Evolutionary conservation across 2,797 vertebrate species (phyloP), one percentile per base, ranked within the genome.

Genomic region (Octomys mimax): DNA sequence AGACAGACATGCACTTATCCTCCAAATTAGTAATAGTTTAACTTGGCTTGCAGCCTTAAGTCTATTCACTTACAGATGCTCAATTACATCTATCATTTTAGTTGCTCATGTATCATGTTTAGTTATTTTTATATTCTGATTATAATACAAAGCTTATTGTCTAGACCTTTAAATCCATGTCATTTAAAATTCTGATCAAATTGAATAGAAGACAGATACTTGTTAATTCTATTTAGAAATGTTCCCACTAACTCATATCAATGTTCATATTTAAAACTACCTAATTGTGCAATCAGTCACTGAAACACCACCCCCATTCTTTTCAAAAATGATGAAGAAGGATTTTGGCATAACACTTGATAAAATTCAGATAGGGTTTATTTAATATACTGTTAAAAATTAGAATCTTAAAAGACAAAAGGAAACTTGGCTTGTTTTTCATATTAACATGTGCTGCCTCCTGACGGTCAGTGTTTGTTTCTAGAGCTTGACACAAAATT

Each of bases 111-210:
- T 52, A 52, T 39, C 73, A 10, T 84, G 3, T 78, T 95, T 70
- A 22, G 81, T 12, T 82, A 88, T 91, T 87, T 92, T 85, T 71
- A 96, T 57, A 81, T 64, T 94, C 42, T 73, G 39, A 86, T 78
- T 91, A 14, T 64, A 22, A 92, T 66, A 64, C 14, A 83, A 24
- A 90, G 64, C 28, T 36, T 81, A 36, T 84, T 80, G 83, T 19
- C 14, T 79, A 77, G 18, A 46, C 10, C 46, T 90, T 96, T 12
- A 94, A 90, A 95, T 59, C 36, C 28, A 68, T 92, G 28, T 70
- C 62, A 73, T 71, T 92, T 26, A 90, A 91, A 79, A 61, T 87
- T 94, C 68, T 94, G 54, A 87, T 22, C 19, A 87, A 90, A 42
- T 54, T 61, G 28, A 18, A 59, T 7, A 61, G 8, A 93, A 96